Evolutionary conservation across 2,888 invertebrate genomes (phyloP).

Genomic region (Scelioninae gen. 1): DNA sequence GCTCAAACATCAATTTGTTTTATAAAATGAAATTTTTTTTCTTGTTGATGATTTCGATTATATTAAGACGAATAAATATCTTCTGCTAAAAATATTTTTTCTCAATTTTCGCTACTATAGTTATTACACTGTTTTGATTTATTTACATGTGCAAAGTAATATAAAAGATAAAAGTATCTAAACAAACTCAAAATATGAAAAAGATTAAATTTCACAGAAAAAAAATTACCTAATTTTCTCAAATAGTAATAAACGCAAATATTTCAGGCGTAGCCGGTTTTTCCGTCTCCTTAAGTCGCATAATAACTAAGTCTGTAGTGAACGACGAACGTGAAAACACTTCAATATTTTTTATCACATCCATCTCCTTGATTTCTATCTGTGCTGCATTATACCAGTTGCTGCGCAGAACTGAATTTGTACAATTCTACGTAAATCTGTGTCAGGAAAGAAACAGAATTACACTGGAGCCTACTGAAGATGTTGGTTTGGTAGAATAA

Average conservation of each 20-base stretch:
- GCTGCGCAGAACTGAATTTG: constrained; percentile 91
- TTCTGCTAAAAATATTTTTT: too few species aligned
- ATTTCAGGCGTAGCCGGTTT: constrained; percentile 91
- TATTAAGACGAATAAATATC: too few species aligned
- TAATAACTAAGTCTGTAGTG: constrained; percentile 92
- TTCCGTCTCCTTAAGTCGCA: constrained; percentile 93
- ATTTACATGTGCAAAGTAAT: too few species aligned
- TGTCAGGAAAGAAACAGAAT: constrained; percentile 92
- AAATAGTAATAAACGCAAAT: background rate
- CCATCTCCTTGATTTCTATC: constrained; percentile 90
- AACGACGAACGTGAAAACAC: constrained; percentile 92
- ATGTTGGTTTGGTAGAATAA: constrained; percentile 89
- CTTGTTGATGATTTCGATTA: too few species aligned
- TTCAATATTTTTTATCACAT: constrained; percentile 93
- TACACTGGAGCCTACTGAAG: constrained; percentile 93
- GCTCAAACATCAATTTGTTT: constrained; percentile 84
- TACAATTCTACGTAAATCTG: constrained; percentile 91
- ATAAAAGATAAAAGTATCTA: too few species aligned
- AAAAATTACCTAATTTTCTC: too few species aligned
- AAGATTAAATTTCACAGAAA: too few species aligned
- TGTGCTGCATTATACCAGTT: constrained; percentile 92
- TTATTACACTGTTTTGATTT: too few species aligned
- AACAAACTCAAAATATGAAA: too few species aligned
- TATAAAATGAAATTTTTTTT: too few species aligned
- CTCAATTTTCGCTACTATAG: too few species aligned